These are phyloP conservation scores for Siniperca chuatsi DNA, from an alignment of 2,113 vertebrate genomes.

Conservation along the genomic window DNA sequence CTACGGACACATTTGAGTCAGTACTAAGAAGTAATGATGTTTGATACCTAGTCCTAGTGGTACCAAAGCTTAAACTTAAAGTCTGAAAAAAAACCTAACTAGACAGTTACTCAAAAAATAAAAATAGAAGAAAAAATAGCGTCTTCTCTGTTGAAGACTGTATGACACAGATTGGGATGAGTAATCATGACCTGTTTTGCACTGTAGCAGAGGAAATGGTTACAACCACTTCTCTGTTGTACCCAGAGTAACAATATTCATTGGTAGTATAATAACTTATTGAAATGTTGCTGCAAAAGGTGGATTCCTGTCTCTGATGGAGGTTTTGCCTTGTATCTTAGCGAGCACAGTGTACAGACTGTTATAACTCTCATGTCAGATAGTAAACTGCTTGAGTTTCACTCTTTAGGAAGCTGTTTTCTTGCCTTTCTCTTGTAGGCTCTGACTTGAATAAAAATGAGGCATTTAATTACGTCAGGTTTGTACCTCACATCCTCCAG, in stretches of 20 bases:
- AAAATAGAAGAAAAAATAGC: constrained; percentile 10
- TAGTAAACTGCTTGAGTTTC: constrained; percentile 58
- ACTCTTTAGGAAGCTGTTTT: constrained; percentile 59
- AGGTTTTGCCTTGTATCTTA: not conserved
- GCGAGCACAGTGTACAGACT: not conserved
- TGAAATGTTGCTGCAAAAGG: not conserved
- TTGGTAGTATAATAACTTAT: not conserved
- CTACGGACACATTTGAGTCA: not conserved
- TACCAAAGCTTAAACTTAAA: not conserved
- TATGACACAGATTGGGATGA: constrained; percentile 30
- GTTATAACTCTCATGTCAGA: constrained; percentile 26
- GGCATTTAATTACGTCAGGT: constrained; percentile 56
- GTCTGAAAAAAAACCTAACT: not conserved
- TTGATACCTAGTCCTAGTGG: not conserved
- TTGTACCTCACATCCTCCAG: constrained; percentile 69
- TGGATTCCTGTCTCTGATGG: not conserved
- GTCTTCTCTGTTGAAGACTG: not conserved
- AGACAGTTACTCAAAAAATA: not conserved
- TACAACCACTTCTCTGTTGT: not conserved
- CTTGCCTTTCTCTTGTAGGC: constrained; percentile 57
- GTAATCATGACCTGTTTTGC: constrained; percentile 8
- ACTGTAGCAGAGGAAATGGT: constrained; percentile 15
- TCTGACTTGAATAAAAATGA: constrained; percentile 81
- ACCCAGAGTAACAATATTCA: not conserved
- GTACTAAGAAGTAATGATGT: not conserved